Evolutionary conservation across 2,888 invertebrate genomes (phyloP).

Genomic region (Nephrotoma guestfalica): DNA sequence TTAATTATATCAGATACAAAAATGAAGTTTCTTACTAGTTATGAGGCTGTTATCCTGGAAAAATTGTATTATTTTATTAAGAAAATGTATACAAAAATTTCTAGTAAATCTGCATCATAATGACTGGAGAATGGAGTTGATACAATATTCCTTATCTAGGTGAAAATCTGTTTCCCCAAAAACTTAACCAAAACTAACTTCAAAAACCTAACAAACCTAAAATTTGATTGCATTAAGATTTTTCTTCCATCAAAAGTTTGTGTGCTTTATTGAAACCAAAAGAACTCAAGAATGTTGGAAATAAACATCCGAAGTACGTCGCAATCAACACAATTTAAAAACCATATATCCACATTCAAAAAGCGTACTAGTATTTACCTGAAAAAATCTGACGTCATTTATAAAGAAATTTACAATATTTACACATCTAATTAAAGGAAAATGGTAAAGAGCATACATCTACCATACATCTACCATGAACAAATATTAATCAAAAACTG

Average conservation of each 20-base stretch:
- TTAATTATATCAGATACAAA: background rate
- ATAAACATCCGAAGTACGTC: background rate
- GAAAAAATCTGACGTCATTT: background rate
- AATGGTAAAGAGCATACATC: background rate
- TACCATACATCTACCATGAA: background rate
- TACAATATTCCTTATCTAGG: background rate
- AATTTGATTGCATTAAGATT: background rate
- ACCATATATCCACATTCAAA: background rate
- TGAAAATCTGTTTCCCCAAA: background rate
- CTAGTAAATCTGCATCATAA: background rate
- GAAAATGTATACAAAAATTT: background rate
- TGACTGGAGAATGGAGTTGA: background rate
- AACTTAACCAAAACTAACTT: background rate
- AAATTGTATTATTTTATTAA: background rate
- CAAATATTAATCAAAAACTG: background rate
- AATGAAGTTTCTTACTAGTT: background rate
- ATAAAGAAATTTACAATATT: background rate
- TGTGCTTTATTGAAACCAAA: background rate
- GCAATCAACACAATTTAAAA: background rate
- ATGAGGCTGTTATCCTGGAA: background rate
- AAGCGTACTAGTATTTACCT: background rate
- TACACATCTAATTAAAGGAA: background rate
- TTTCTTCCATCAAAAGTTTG: background rate
- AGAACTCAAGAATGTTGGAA: background rate
- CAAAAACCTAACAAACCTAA: background rate